A percentile compares a stretch with the other conserved stretches of the same genome.
Evolutionary conservation across 2,113 vertebrate genomes (phyloP).

Genomic region (Anarhynchus alexandrinus): DNA sequence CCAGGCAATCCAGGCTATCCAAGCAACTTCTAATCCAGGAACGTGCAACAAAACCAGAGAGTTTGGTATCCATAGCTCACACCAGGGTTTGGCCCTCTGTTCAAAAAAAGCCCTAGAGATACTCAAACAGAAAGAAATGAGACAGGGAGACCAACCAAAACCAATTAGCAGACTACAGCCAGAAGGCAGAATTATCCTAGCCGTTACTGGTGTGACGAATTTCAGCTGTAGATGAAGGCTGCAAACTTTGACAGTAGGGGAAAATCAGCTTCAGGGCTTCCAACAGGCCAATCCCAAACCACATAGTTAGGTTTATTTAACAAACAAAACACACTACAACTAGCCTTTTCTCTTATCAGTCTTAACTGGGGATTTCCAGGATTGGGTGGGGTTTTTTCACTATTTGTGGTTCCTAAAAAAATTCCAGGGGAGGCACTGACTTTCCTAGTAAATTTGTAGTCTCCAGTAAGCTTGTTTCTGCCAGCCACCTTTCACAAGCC

Average conservation of each 20-base stretch:
- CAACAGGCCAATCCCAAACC: background rate
- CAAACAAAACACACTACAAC: background rate
- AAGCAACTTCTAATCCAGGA: background rate
- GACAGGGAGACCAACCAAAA: background rate
- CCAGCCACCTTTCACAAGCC: background rate
- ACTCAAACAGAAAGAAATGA: background rate
- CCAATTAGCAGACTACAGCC: constrained; percentile 20
- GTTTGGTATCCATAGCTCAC: background rate
- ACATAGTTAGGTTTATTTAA: background rate
- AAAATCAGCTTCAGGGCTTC: constrained; percentile 12
- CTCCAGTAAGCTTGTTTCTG: background rate
- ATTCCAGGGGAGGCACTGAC: background rate
- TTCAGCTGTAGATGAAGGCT: constrained; percentile 13
- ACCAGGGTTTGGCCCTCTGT: background rate
- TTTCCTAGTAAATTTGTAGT: background rate
- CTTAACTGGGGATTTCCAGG: background rate
- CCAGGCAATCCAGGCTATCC: background rate
- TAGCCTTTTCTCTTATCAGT: background rate
- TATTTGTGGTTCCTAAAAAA: background rate
- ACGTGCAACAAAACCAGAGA: background rate
- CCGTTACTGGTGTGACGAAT: background rate
- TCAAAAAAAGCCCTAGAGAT: background rate
- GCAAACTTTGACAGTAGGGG: background rate
- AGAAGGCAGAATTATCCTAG: constrained; percentile 29
- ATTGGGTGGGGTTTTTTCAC: background rate